These are phyloP conservation scores for Limosa lapponica DNA, from an alignment of 2,797 vertebrate species.

Conservation along the genomic window DNA sequence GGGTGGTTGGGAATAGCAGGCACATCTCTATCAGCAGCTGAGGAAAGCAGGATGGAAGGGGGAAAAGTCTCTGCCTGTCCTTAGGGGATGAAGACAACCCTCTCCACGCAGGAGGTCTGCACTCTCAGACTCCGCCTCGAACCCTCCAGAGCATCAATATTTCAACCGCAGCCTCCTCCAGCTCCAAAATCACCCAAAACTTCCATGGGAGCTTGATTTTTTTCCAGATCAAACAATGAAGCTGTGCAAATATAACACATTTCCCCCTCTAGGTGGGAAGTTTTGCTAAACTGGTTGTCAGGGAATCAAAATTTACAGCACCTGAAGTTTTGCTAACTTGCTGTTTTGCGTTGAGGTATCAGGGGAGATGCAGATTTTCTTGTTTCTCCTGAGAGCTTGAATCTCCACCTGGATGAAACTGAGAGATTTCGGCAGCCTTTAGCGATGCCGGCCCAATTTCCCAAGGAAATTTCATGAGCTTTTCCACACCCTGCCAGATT, in stretches of 20 bases:
- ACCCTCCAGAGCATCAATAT: not conserved
- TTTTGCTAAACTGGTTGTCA: conserved; percentile 27
- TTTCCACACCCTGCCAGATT: conserved; percentile 36
- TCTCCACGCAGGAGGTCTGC: not conserved
- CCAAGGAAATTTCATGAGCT: conserved; percentile 28
- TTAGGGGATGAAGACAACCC: not conserved
- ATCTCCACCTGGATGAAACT: conserved; percentile 26
- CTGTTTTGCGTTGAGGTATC: not conserved
- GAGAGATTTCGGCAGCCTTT: not conserved
- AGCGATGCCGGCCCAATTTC: not conserved
- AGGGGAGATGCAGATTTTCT: not conserved
- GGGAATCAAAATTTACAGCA: conserved; percentile 36
- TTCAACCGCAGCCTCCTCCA: not conserved
- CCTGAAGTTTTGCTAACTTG: conserved; percentile 13
- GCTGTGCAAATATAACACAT: not conserved
- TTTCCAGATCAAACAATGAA: not conserved
- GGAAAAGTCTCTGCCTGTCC: not conserved
- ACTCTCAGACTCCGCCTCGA: not conserved
- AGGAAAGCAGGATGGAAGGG: too few species aligned
- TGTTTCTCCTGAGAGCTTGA: not conserved
- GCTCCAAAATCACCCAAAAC: not conserved
- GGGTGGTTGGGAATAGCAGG: not conserved
- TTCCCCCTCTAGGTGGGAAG: not conserved
- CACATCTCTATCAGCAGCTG: fast-evolving
- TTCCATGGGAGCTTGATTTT: not conserved